Conservation (phyloP, 1,140 invertebrate genomes). For the Maniola jurtina region DNA sequence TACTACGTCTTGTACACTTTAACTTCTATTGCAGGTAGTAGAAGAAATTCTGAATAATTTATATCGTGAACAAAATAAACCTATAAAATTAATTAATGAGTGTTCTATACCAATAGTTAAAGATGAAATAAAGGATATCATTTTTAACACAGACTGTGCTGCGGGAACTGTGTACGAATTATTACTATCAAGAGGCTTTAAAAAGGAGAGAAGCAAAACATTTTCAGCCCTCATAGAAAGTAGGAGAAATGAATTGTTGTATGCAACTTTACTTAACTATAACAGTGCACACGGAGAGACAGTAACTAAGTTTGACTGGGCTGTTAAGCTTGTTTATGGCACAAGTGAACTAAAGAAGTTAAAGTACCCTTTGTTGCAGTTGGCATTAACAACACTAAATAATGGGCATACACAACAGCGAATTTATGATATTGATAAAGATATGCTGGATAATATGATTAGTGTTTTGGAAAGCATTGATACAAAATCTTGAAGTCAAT, state of each 20-base stretch:
- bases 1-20: too few species aligned
- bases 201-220: conserved; percentile 39
- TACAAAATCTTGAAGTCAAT: background rate
- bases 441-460: conserved; percentile 52
- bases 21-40: conserved; percentile 18
- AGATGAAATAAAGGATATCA: conserved; percentile 41
- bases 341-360: conserved; percentile 61
- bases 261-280: conserved; percentile 47
- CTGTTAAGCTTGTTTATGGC: conserved; percentile 58
- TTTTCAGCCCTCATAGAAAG: conserved; percentile 39
- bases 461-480: conserved; percentile 44
- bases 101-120: conserved; percentile 30
- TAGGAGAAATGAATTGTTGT: conserved; percentile 47
- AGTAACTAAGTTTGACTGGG: conserved; percentile 59
- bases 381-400: conserved; percentile 46
- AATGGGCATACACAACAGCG: conserved; percentile 35
- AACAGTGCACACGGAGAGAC: conserved; percentile 54
- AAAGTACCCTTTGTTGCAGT: conserved; percentile 56
- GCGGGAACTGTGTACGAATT: conserved; percentile 30
- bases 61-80: conserved; percentile 11
- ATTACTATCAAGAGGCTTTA: conserved; percentile 34
- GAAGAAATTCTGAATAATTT: conserved; percentile 15
- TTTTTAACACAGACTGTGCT: conserved; percentile 42
- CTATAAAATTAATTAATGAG: conserved; percentile 7
- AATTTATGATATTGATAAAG: conserved; percentile 56